Conservation (phyloP, 2,888 invertebrate genomes). For the Tetragonula carbonaria region DNA sequence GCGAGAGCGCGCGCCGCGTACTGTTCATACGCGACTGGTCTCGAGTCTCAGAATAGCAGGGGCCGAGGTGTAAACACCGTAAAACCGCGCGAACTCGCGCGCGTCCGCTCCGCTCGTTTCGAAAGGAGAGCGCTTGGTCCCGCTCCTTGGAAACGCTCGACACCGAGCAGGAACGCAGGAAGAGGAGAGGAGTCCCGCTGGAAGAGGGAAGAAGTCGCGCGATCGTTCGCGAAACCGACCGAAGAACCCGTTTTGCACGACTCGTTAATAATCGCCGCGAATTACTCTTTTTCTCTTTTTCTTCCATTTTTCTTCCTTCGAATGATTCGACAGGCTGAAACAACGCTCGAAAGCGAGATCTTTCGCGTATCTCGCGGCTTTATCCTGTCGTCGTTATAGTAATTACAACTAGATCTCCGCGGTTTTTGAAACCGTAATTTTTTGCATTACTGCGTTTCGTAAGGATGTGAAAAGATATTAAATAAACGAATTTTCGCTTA, state of each 20-base stretch:
- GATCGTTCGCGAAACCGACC: constrained; percentile 48
- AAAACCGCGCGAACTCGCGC: constrained; percentile 58
- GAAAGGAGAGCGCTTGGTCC: constrained; percentile 55
- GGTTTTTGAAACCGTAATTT: background rate
- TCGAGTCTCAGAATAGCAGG: constrained; percentile 59
- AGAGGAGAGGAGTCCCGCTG: constrained; percentile 41
- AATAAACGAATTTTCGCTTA: too few species aligned
- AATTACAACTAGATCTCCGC: background rate
- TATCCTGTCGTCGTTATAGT: background rate
- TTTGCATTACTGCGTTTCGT: too few species aligned
- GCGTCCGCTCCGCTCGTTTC: constrained; percentile 51
- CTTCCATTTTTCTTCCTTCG: too few species aligned
- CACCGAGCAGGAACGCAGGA: constrained; percentile 36
- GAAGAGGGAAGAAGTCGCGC: constrained; percentile 43
- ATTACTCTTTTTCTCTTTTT: background rate
- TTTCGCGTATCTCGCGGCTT: too few species aligned
- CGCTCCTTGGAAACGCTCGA: constrained; percentile 18
- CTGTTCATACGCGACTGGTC: constrained; percentile 41
- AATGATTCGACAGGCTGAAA: background rate
- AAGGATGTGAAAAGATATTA: too few species aligned
- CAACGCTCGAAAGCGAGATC: background rate
- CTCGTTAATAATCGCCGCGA: constrained; percentile 37
- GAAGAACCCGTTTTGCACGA: constrained; percentile 24
- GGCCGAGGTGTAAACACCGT: constrained; percentile 66
- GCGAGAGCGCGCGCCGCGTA: constrained; percentile 30